A percentile compares a stretch with the other conserved stretches of the same genome.
These are phyloP conservation scores for Temnothorax rugatulus DNA, from an alignment of 2,888 invertebrate species.

Conservation along the genomic window DNA sequence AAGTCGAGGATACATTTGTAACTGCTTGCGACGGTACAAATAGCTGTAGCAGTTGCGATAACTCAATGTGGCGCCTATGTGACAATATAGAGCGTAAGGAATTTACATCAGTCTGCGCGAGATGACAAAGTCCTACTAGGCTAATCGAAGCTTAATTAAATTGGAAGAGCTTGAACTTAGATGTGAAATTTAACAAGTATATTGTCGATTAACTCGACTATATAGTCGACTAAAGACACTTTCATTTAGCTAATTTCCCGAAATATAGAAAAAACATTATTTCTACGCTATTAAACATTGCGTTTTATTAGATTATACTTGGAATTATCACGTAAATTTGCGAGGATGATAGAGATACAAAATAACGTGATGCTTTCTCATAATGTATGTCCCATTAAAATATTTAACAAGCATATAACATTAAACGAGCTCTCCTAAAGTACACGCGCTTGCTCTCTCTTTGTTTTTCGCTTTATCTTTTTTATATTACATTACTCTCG, in stretches of 20 bases:
- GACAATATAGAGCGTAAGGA: slow-evolving; percentile 2
- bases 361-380: not conserved
- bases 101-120: not conserved
- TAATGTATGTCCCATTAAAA: slow-evolving; percentile 30
- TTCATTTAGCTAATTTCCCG: not conserved
- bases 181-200: slow-evolving; percentile 1
- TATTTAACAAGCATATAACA: slow-evolving; percentile 30
- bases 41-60: not conserved
- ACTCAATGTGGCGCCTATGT: slow-evolving; percentile 9
- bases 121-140: slow-evolving; percentile 17
- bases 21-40: not conserved
- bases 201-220: not conserved
- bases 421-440: slow-evolving; percentile 29
- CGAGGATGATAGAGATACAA: not conserved
- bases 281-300: not conserved
- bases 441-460: not conserved
- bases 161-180: slow-evolving; percentile 7
- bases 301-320: not conserved
- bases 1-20: not conserved
- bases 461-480: not conserved
- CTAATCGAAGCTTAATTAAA: slow-evolving; percentile 13
- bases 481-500: slow-evolving; percentile 4
- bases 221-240: not conserved
- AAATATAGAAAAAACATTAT: not conserved
- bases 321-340: slow-evolving; percentile 21